Conservation (phyloP, 2,797 vertebrate genomes). For the Cottoperca gobio region DNA sequence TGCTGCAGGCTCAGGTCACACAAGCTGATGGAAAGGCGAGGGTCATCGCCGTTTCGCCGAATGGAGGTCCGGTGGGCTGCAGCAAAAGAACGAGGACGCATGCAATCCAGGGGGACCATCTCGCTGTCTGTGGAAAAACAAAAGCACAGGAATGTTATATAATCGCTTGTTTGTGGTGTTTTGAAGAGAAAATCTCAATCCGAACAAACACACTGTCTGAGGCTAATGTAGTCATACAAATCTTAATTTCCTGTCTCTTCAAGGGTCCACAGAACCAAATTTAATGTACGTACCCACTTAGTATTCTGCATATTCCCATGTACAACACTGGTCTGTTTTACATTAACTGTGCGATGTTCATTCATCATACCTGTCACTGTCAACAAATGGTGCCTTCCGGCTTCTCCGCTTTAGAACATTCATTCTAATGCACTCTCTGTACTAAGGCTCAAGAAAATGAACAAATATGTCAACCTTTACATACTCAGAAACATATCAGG, state of each 20-base stretch:
- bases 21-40: conserved; percentile 91
- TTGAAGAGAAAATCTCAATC: conserved; percentile 14
- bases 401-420: conserved; percentile 45
- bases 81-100: conserved; percentile 89
- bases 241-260: conserved; percentile 12
- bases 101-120: conserved; percentile 89
- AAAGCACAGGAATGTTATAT: conserved; percentile 45
- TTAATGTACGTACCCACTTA: conserved; percentile 26
- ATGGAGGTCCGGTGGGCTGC: conserved; percentile 87
- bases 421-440: conserved; percentile 29
- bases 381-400: conserved; percentile 55
- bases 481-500: conserved; percentile 57
- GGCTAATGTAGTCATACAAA: background rate
- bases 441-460: conserved; percentile 36
- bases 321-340: conserved; percentile 44
- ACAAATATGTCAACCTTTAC: conserved; percentile 58
- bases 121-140: conserved; percentile 87
- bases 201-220: conserved; percentile 19
- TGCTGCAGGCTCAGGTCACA: conserved; percentile 93
- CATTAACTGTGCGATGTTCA: conserved; percentile 34
- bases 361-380: conserved; percentile 56
- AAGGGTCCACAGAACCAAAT: conserved; percentile 16
- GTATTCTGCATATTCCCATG: conserved; percentile 33
- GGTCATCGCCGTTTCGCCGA: conserved; percentile 86
- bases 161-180: conserved; percentile 29